These are phyloP conservation scores for Sialis fuliginosa DNA, from an alignment of 2,888 invertebrate genomes.

Conservation along the genomic window DNA sequence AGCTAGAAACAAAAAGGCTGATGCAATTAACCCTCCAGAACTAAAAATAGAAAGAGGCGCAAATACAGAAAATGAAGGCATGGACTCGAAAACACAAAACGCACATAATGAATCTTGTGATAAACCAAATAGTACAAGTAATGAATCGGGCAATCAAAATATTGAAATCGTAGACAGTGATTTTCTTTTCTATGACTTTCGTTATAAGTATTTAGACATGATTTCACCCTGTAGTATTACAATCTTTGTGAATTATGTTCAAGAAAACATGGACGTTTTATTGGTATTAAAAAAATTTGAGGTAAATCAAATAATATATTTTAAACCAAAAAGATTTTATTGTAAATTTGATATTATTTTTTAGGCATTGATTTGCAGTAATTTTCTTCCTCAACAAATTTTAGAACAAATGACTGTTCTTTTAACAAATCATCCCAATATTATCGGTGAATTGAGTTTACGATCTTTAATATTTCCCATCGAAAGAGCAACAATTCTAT, in stretches of 20 bases:
- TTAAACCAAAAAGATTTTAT: not conserved
- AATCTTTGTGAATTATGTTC: not conserved
- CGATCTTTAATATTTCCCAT: slow-evolving; percentile 29
- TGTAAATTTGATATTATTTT: slow-evolving; percentile 13
- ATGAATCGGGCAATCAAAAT: not conserved
- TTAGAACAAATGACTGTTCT: slow-evolving; percentile 42
- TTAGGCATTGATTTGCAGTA: slow-evolving; percentile 38
- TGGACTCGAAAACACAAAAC: not conserved
- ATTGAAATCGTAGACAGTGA: slow-evolving; percentile 15
- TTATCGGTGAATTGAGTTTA: slow-evolving; percentile 33
- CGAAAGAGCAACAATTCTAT: slow-evolving; percentile 31
- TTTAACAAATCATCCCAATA: slow-evolving; percentile 32
- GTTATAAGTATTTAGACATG: slow-evolving; percentile 29
- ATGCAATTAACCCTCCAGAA: not conserved
- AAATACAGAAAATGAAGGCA: not conserved
- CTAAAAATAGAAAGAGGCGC: not conserved
- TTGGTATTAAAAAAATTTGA: not conserved
- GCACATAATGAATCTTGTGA: not conserved
- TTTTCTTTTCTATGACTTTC: slow-evolving; percentile 26
- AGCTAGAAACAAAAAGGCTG: not conserved
- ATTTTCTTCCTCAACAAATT: slow-evolving; percentile 32
- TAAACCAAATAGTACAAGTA: not conserved
- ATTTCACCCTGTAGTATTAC: slow-evolving; percentile 27
- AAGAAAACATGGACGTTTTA: not conserved
- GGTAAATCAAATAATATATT: not conserved